phyloP scores from a whole-genome alignment of 2,797 vertebrate genomes.

The Anas georgica region DNA sequence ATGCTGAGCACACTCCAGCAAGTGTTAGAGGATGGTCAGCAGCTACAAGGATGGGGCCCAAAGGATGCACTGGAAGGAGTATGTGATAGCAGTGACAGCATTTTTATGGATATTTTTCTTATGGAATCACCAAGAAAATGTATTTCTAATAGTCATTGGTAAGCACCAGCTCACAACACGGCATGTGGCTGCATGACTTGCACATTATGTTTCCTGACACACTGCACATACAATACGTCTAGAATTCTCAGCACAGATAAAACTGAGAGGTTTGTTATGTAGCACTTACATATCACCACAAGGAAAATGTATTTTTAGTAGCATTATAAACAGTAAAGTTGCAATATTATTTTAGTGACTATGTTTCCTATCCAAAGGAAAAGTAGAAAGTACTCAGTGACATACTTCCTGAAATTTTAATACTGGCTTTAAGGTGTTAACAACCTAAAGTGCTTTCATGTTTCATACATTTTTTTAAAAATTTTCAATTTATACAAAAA shows the following conservation, averaged over 20 bases:
- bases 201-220: constrained; percentile 21
- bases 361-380: constrained; percentile 48
- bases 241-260: constrained; percentile 36
- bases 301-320: constrained; percentile 39
- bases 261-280: constrained; percentile 1
- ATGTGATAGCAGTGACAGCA: not conserved
- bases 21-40: not conserved
- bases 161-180: constrained; percentile 52
- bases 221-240: constrained; percentile 47
- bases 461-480: constrained; percentile 34
- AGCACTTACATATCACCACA: constrained; percentile 46
- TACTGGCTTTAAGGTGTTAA: constrained; percentile 66
- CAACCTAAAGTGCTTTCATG: constrained; percentile 72
- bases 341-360: constrained; percentile 45
- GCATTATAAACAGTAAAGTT: constrained; percentile 44
- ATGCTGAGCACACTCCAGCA: constrained; percentile 3
- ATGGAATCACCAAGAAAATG: constrained; percentile 42
- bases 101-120: constrained; percentile 16
- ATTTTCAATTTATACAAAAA: constrained; percentile 40
- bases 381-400: constrained; percentile 57
- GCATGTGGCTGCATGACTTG: constrained; percentile 13
- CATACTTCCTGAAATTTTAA: constrained; percentile 61
- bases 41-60: not conserved
- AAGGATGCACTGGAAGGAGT: not conserved
- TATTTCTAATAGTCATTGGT: not conserved